These are phyloP conservation scores for Drosophila maculinotata DNA, from an alignment of 2,888 invertebrate species.

Conservation along the genomic window DNA sequence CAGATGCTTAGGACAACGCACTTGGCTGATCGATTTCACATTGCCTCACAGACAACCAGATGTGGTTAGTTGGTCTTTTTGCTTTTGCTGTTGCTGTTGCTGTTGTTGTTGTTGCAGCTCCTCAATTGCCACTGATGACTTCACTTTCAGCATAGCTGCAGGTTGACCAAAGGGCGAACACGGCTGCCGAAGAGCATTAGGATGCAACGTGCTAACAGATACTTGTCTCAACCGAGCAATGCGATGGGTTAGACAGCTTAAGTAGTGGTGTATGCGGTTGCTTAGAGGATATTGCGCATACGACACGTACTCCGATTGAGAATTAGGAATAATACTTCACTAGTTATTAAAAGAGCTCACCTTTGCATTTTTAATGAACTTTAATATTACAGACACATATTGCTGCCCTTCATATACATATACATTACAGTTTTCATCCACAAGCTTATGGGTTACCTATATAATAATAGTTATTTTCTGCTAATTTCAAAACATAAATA, in stretches of 20 bases:
- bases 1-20: slow-evolving; percentile 27
- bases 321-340: slow-evolving; percentile 8
- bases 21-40: slow-evolving; percentile 71
- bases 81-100: slow-evolving; percentile 1
- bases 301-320: slow-evolving; percentile 18
- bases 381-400: too few species aligned
- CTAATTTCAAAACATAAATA: slow-evolving; percentile 1
- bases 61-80: slow-evolving; percentile 31
- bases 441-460: too few species aligned
- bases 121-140: slow-evolving; percentile 54
- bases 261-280: slow-evolving; percentile 3
- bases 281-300: slow-evolving; percentile 24
- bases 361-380: not conserved
- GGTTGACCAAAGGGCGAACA: slow-evolving; percentile 18
- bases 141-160: slow-evolving; percentile 43
- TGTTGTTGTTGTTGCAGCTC: slow-evolving; percentile 14
- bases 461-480: slow-evolving; percentile 7
- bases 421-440: not conserved
- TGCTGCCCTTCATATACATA: not conserved
- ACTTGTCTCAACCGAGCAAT: slow-evolving; percentile 14
- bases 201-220: slow-evolving; percentile 25
- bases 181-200: slow-evolving; percentile 37
- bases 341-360: not conserved
- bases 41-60: slow-evolving; percentile 42
- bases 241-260: slow-evolving; percentile 2